Base-by-base conservation (phyloP, 2,797 vertebrate species). In the Arnoldichthys spilopterus region DNA sequence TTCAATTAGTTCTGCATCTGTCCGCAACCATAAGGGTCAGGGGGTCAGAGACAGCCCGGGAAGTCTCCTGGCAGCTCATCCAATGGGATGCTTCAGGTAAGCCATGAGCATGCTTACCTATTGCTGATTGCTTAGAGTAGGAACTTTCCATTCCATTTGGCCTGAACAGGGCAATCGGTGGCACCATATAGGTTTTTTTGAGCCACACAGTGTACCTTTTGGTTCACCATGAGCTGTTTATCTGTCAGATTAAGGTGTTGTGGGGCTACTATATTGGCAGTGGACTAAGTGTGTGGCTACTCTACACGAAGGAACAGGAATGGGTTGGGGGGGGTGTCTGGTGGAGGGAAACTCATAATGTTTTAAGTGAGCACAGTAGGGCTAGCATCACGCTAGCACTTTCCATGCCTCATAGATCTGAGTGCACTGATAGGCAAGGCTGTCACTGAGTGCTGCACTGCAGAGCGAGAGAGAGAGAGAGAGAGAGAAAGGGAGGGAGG, bases 321-420 rank as follows among this genome's bases (percentile, higher is more conserved):
- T 34, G 22, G 47, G 67, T 16, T n/a, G 26, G 18, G 72, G 59
- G 45, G 71, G 66, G 51, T 18, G 66, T 47, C 12, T 1, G 56
- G 63, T 71, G 37, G 69, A 22, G 74, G 76, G 72, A 68, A 70
- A 64, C 43, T 49, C 67, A 75, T 82, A 76, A 34, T 80, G 75
- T 79, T 81, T 77, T 71, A 70, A 53, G 28, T 56, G 69, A 40
- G 26, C 12, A 69, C 9, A 37, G 66, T 20, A 24, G 56, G 72
- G 67, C 70, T 82, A 73, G 71, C 78, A 70, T 73, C 59, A 53
- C 61, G 72, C 70, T 40, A 67, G 78, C 73, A 74, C 49, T 85
- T 81, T 81, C 79, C 79, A 81, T 83, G 84, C 34, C 71, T 85
- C 79, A 82, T 80, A 82, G 84, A 85, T 84, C 70, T 77, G 77